Conservation (phyloP, 2,888 invertebrate genomes). For the Norana najaformis region DNA sequence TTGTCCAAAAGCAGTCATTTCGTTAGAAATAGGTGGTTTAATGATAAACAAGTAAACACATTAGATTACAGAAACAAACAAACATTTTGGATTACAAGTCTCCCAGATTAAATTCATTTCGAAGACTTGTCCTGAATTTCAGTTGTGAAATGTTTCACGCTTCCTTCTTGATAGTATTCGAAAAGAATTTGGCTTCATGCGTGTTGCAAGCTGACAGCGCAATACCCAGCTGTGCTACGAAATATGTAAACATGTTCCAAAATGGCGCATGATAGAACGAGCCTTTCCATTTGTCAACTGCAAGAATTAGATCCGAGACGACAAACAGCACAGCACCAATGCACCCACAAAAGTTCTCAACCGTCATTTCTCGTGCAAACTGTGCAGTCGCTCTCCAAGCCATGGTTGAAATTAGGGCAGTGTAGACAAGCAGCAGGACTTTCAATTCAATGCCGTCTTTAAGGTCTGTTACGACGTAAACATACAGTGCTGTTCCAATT, state of each 20-base stretch:
- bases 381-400: constrained; percentile 24
- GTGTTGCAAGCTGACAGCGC: constrained; percentile 28
- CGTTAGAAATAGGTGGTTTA: neutral
- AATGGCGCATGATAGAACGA: constrained; percentile 24
- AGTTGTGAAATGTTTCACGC: neutral
- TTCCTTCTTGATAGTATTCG: neutral
- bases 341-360: neutral
- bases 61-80: neutral
- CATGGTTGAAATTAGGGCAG: constrained; percentile 21
- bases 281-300: constrained; percentile 28
- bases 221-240: constrained; percentile 28
- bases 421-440: constrained; percentile 22
- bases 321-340: constrained; percentile 28
- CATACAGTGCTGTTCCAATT: neutral
- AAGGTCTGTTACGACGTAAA: neutral
- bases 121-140: neutral
- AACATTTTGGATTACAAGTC: neutral
- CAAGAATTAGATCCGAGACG: constrained; percentile 29
- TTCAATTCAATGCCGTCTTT: constrained; percentile 9
- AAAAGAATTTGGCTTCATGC: neutral
- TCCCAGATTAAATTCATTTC: neutral
- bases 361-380: neutral
- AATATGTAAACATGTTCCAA: constrained; percentile 28
- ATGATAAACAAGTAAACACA: neutral
- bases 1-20: neutral